Conservation (phyloP, 1,140 invertebrate species). For the Anthonomus grandis region DNA sequence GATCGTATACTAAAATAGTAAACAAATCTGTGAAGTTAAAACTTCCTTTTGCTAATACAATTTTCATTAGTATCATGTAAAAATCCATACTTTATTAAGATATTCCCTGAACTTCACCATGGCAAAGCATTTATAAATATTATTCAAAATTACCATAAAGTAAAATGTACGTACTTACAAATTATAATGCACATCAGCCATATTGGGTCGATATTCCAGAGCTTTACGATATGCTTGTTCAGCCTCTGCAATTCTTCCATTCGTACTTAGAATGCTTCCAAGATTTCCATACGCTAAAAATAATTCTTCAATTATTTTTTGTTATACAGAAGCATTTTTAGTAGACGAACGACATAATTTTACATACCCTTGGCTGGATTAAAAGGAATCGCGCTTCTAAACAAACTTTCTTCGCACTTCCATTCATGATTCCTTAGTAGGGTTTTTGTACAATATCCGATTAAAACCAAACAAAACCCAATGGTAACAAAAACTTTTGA, state of each 20-base stretch:
- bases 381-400: conserved; percentile 82
- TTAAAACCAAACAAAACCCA: conserved; percentile 59
- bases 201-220: conserved; percentile 83
- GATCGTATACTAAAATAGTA: too few species aligned
- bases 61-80: too few species aligned
- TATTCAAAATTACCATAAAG: too few species aligned
- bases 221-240: conserved; percentile 84
- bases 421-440: conserved; percentile 84
- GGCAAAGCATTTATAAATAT: too few species aligned
- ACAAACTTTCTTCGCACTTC: conserved; percentile 89
- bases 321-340: too few species aligned
- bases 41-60: too few species aligned
- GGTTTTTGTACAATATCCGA: conserved; percentile 74
- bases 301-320: too few species aligned
- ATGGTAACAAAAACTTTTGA: conserved; percentile 49
- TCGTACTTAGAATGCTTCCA: conserved; percentile 84
- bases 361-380: conserved; percentile 96
- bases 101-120: too few species aligned
- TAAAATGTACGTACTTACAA: too few species aligned
- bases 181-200: conserved; percentile 97
- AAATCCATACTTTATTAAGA: too few species aligned
- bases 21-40: too few species aligned
- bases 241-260: conserved; percentile 80
- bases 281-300: conserved; percentile 88
- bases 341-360: too few species aligned